phyloP scores from a whole-genome alignment of 1,140 invertebrate genomes.

The Meloidogyne chitwoodi region DNA sequence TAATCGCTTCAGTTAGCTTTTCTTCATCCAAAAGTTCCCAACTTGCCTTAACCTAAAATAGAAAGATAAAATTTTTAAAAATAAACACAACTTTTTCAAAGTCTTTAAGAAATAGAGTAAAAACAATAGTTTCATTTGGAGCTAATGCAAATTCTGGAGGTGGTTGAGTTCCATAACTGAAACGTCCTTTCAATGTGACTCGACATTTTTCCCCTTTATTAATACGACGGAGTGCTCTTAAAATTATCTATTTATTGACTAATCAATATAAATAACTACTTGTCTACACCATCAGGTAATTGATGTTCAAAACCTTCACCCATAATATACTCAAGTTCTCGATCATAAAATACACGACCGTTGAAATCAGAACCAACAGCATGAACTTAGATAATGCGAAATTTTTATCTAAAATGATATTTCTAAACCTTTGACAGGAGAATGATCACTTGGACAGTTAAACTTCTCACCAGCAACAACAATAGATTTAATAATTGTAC shows the following conservation, averaged over 20 bases:
- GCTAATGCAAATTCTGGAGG: slow-evolving; percentile 73
- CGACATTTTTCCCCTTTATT: slow-evolving; percentile 75
- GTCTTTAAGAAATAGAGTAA: slow-evolving; percentile 65
- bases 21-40: slow-evolving; percentile 77
- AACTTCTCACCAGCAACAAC: slow-evolving; percentile 71
- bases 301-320: slow-evolving; percentile 76
- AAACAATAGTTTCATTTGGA: slow-evolving; percentile 73
- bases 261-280: not conserved
- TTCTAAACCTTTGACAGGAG: slow-evolving; percentile 59
- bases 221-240: slow-evolving; percentile 74
- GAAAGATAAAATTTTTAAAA: not conserved
- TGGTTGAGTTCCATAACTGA: slow-evolving; percentile 75
- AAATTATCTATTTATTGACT: not conserved
- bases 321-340: slow-evolving; percentile 76
- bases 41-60: slow-evolving; percentile 67
- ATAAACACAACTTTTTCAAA: slow-evolving; percentile 73
- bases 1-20: slow-evolving; percentile 75
- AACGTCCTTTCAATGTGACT: slow-evolving; percentile 71
- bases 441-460: slow-evolving; percentile 73
- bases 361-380: slow-evolving; percentile 68
- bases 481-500: slow-evolving; percentile 73
- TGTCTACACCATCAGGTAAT: slow-evolving; percentile 78
- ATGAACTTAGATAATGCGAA: slow-evolving; percentile 69
- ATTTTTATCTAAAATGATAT: not conserved
- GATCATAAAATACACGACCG: slow-evolving; percentile 68